Percentiles rank a stretch among this genome's conserved stretches.
These are phyloP conservation scores for Phataginus tricuspis DNA, from an alignment of 2,797 vertebrate genomes.

Conservation along the genomic window DNA sequence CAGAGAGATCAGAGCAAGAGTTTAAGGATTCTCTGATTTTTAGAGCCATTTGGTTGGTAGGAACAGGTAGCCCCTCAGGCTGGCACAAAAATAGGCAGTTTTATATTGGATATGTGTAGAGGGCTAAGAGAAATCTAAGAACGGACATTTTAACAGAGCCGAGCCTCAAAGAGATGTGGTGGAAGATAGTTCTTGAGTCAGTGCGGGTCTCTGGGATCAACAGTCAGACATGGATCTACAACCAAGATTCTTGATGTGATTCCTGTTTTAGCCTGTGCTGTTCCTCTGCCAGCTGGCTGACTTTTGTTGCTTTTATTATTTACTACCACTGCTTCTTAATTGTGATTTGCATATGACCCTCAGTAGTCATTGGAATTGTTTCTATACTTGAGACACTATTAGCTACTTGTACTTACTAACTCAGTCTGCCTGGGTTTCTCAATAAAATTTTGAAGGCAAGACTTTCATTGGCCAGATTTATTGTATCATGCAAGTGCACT, in stretches of 20 bases:
- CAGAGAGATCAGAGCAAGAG: background rate
- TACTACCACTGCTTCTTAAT: background rate
- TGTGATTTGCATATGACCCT: background rate
- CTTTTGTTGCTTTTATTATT: background rate
- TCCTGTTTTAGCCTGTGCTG: background rate
- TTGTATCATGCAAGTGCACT: background rate
- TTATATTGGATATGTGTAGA: background rate
- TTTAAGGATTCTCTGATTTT: background rate
- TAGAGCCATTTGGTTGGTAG: background rate
- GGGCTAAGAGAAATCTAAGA: background rate
- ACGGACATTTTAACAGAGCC: background rate
- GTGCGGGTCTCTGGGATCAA: background rate
- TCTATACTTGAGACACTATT: background rate
- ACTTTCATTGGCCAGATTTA: background rate
- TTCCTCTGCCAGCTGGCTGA: background rate
- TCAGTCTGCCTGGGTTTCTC: background rate
- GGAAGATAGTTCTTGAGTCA: background rate
- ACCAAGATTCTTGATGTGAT: background rate
- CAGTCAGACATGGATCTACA: background rate
- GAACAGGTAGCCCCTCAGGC: background rate
- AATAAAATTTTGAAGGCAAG: background rate
- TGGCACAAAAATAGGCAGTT: background rate
- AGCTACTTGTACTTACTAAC: background rate
- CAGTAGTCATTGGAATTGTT: background rate
- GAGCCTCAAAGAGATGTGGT: background rate